Evolutionary conservation across 2,797 vertebrate genomes (phyloP).

Genomic region (Orestias chungarensis): DNA sequence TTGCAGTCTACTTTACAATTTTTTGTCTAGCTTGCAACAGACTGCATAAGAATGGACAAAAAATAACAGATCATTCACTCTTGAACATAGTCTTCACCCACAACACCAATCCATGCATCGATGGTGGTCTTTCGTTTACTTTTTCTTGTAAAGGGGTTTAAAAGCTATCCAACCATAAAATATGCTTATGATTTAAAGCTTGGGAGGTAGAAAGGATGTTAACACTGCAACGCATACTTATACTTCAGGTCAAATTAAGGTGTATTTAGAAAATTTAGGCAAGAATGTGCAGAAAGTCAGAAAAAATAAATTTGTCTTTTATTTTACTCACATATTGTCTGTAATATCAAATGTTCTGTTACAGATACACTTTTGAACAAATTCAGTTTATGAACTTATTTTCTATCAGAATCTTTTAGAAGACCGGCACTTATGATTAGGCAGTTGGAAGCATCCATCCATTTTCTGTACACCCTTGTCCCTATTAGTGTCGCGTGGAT

Average conservation of each 20-base stretch:
- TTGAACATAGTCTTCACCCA: constrained; percentile 45
- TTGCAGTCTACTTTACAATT: background rate
- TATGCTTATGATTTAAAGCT: background rate
- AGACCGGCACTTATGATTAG: constrained; percentile 72
- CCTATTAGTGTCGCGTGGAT: too few relatives aligned
- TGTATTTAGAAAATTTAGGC: constrained; percentile 10
- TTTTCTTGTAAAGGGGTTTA: constrained; percentile 50
- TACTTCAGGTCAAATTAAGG: constrained; percentile 36
- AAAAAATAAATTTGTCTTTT: background rate
- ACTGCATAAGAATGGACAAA: constrained; percentile 22
- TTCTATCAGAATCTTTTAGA: constrained; percentile 7
- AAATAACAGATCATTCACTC: constrained; percentile 26
- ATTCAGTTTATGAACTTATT: background rate
- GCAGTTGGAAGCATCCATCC: constrained; percentile 63
- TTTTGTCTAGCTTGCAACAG: background rate
- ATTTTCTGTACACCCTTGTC: too few relatives aligned
- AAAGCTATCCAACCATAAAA: constrained; percentile 71
- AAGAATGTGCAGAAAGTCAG: constrained; percentile 20
- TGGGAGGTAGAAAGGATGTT: constrained; percentile 51
- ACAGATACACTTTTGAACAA: background rate
- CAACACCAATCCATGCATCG: constrained; percentile 36
- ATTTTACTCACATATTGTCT: background rate
- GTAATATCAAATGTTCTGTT: background rate
- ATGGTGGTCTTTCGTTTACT: constrained; percentile 78
- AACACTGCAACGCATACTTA: constrained; percentile 75